Conservation (phyloP, 53 echinoderm and acorn worm species). For the Actinopyga echinites region DNA sequence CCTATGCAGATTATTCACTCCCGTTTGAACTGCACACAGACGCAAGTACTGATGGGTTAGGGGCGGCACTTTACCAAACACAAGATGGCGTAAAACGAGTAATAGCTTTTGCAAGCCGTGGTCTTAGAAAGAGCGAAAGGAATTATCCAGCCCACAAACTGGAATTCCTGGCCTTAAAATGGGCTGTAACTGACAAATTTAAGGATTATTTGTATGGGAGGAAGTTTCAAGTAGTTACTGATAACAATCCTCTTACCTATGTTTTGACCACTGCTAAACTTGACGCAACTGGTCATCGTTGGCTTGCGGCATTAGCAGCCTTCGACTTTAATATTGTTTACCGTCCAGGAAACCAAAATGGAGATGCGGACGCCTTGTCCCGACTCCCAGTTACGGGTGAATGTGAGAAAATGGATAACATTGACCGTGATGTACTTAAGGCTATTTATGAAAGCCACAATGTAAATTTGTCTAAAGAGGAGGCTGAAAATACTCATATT, state of each 20-base stretch:
- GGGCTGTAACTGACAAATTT: constrained; percentile 58
- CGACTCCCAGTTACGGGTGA: constrained; percentile 4
- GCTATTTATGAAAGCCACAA: not conserved
- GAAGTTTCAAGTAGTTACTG: constrained; percentile 21
- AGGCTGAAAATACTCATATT: not conserved
- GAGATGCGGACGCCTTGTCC: constrained; percentile 50
- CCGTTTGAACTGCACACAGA: constrained; percentile 1
- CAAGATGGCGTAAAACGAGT: not conserved
- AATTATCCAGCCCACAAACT: constrained; percentile 13
- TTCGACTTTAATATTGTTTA: constrained; percentile 21
- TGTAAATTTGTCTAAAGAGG: not conserved
- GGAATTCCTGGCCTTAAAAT: constrained; percentile 52
- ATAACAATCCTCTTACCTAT: constrained; percentile 53
- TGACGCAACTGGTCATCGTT: constrained; percentile 57
- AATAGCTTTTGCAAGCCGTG: not conserved
- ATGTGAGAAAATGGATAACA: not conserved
- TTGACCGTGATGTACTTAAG: not conserved
- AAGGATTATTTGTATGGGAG: constrained; percentile 51
- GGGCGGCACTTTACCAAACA: not conserved
- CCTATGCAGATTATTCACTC: not conserved
- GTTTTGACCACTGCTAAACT: constrained; percentile 56
- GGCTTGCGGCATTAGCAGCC: constrained; percentile 39
- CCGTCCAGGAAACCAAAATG: constrained; percentile 38
- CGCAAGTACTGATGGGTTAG: not conserved
- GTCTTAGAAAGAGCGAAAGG: not conserved